Base-by-base conservation (phyloP, 2,888 invertebrate genomes). In the Mactromeris polynyma region DNA sequence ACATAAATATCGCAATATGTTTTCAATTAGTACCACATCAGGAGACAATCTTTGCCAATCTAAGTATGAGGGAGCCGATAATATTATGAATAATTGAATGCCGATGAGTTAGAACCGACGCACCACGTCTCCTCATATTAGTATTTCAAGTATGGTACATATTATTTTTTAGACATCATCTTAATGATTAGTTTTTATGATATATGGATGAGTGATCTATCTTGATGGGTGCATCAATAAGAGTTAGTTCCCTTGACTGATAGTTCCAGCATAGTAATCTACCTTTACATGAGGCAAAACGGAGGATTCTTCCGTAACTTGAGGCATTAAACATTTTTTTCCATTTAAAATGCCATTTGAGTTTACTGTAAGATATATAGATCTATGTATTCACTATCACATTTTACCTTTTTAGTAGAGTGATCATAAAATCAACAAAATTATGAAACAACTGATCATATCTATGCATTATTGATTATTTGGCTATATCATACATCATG, bases 71-170 rank as follows among this genome's bases (percentile, higher is more conserved):
- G 14, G 33, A 73, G 36, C 73, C 36, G 73, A 73, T 73, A 73
- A 19, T 73, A 73, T 73, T 33, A 73, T 73, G 73, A 73, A 36
- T 36, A 36, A 73, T 73, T 36, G 17, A 36, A 11, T 73, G 4
- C 19, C 36, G 36, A 73, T 73, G 73, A 36, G 31, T 33, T 73
- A 73, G 33, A 73, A 73, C 73, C 17, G 17, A 33, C 36, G 19
- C 33, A 17, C 73, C 73, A 17, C 33, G 36, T n/a, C 0, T 64
- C 9, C 11, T 7, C 58, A n/a, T 64, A 26, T 64, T 64, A 26
- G 58, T 64, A 64, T 64, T 64, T 26, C 58, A 64, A 64, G 58
- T 64, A 64, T 64, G 58, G 58, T 26, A 64, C 11, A n/a, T 64
- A 64, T n/a, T 26, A 64, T 64, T 4, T 58, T 58, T 58, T n/a